These are phyloP conservation scores for Drosophila simulans DNA, from an alignment of 1,140 invertebrate species.

Conservation along the genomic window DNA sequence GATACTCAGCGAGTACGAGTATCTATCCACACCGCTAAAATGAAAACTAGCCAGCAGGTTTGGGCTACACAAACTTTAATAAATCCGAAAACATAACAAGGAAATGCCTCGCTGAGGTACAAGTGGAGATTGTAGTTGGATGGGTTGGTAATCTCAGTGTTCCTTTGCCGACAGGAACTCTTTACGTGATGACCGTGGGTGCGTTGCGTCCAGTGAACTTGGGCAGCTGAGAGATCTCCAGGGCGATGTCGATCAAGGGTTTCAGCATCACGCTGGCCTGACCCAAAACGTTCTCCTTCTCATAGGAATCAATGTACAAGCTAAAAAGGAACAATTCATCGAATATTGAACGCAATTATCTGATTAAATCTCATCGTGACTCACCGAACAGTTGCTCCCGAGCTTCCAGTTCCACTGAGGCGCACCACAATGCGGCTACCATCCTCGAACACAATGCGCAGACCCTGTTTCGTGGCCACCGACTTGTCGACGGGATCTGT, in stretches of 20 bases:
- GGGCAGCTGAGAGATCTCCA: constrained; percentile 93
- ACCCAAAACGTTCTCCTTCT: constrained; percentile 89
- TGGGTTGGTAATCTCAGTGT: constrained; percentile 20
- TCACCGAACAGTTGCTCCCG: constrained; percentile 95
- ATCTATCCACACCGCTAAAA: constrained; percentile 63
- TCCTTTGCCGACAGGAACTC: not conserved
- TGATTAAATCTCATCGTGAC: not conserved
- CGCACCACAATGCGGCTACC: constrained; percentile 96
- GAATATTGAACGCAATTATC: not conserved
- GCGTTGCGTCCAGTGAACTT: constrained; percentile 94
- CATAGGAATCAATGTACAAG: constrained; percentile 96
- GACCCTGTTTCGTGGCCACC: constrained; percentile 95
- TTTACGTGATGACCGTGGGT: constrained; percentile 99
- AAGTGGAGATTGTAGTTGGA: constrained; percentile 32
- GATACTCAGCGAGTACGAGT: constrained; percentile 73
- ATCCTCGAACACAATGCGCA: constrained; percentile 96
- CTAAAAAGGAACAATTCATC: constrained; percentile 84
- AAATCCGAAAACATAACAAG: constrained; percentile 59
- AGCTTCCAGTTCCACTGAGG: constrained; percentile 98
- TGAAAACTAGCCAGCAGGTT: constrained; percentile 13
- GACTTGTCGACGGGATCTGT: constrained; percentile 97
- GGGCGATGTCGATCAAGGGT: constrained; percentile 95
- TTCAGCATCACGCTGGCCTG: constrained; percentile 94
- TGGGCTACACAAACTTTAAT: constrained; percentile 56
- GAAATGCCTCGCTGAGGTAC: constrained; percentile 53